phyloP scores from a whole-genome alignment of 2,888 invertebrate species.

The Apamea sordens region DNA sequence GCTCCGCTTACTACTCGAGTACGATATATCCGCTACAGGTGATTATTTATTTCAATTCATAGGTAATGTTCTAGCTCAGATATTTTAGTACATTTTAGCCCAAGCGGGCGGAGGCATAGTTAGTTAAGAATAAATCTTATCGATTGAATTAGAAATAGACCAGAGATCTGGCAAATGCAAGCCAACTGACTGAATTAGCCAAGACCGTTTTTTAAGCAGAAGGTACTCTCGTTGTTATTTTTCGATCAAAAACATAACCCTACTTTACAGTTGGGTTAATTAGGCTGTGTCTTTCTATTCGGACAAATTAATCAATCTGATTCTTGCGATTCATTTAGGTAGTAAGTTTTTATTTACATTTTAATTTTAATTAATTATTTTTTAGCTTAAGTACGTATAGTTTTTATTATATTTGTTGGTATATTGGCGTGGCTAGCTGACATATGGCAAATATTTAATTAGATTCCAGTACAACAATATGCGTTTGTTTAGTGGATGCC shows the following conservation, averaged over 20 bases:
- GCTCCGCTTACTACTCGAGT: background rate
- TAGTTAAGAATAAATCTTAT: constrained; percentile 26
- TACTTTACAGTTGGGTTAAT: background rate
- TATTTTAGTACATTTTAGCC: background rate
- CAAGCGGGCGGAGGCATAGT: constrained; percentile 8
- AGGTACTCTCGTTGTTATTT: constrained; percentile 3
- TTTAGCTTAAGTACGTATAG: no score
- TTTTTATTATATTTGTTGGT: no score
- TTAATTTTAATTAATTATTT: no score
- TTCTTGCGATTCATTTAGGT: background rate
- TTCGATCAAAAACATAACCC: background rate
- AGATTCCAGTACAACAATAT: background rate
- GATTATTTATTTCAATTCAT: background rate
- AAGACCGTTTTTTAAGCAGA: constrained; percentile 8
- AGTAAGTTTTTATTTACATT: no score
- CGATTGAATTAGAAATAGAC: constrained; percentile 57
- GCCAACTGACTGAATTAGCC: constrained; percentile 22
- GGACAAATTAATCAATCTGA: background rate
- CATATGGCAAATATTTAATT: no score
- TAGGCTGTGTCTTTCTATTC: background rate
- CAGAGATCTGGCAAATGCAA: constrained; percentile 38
- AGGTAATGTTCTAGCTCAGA: background rate
- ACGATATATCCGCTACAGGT: background rate
- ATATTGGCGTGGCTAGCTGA: no score
- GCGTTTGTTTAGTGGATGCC: background rate